These are phyloP conservation scores for Odontamblyopus rebecca DNA, from an alignment of 2,797 vertebrate species.

Conservation along the genomic window DNA sequence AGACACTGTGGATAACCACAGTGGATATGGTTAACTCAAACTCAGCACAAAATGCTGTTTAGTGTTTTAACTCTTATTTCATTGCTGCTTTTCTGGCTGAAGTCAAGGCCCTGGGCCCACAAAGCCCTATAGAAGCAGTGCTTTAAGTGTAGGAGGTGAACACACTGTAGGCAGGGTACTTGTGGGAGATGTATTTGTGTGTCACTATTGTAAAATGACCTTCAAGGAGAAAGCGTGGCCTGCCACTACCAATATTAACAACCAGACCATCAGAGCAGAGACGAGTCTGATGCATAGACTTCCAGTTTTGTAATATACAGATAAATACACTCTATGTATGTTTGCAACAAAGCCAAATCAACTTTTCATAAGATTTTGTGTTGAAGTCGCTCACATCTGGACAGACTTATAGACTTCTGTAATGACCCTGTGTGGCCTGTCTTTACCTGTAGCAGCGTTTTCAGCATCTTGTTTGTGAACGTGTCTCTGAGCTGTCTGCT, in stretches of 20 bases:
- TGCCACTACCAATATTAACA: conserved; percentile 41
- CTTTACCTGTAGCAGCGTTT: conserved; percentile 39
- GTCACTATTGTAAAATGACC: conserved; percentile 62
- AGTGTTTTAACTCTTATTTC: conserved; percentile 50
- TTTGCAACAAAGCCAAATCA: neutral
- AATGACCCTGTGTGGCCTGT: conserved; percentile 19
- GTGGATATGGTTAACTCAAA: conserved; percentile 36
- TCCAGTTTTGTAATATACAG: neutral
- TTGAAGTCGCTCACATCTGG: conserved; percentile 28
- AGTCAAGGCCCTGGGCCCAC: conserved; percentile 54
- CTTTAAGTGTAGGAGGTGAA: conserved; percentile 40
- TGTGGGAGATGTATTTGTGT: conserved; percentile 38
- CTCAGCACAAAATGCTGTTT: conserved; percentile 34
- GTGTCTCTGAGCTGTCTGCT: conserved; percentile 48
- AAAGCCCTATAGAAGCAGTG: conserved; percentile 35
- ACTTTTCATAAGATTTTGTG: conserved; percentile 16
- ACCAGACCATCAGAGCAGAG: conserved; percentile 24
- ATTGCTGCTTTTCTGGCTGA: conserved; percentile 31
- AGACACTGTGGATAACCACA: conserved; percentile 3
- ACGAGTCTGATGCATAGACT: conserved; percentile 10
- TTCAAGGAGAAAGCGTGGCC: conserved; percentile 44
- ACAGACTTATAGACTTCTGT: conserved; percentile 20
- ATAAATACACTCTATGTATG: neutral
- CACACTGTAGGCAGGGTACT: conserved; percentile 1
- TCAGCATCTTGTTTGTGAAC: conserved; percentile 33